A percentile compares a stretch with the other conserved stretches of the same genome.
These are phyloP conservation scores for Melinaea marsaeus DNA, from an alignment of 2,888 invertebrate genomes.

Conservation along the genomic window DNA sequence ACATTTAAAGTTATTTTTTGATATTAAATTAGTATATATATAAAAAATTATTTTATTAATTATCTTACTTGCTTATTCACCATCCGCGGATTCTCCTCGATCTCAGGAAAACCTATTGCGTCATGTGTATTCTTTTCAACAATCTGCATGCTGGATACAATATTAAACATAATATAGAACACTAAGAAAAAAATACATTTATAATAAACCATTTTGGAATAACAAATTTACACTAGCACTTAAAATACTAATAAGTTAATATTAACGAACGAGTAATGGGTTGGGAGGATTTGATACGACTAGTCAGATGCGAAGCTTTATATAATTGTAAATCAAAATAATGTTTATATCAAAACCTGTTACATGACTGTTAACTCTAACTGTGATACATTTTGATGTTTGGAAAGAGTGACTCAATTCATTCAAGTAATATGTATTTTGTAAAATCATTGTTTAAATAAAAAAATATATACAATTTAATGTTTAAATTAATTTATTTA, in stretches of 20 bases:
- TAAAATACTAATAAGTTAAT: no score
- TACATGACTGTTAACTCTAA: background rate
- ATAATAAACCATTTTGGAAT: constrained; percentile 37
- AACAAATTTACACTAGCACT: background rate
- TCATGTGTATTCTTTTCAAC: constrained; percentile 42
- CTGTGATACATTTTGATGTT: no score
- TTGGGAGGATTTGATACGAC: constrained; percentile 40
- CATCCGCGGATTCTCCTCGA: constrained; percentile 54
- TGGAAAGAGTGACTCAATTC: no score
- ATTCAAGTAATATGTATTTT: no score
- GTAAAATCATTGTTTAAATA: no score
- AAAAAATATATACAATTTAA: no score
- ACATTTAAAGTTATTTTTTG: no score
- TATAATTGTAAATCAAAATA: constrained; percentile 33
- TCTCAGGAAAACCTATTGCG: constrained; percentile 65
- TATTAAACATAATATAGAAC: background rate
- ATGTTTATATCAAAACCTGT: constrained; percentile 5
- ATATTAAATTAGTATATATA: no score
- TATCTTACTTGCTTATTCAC: constrained; percentile 61
- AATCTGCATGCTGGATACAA: constrained; percentile 29
- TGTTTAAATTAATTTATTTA: no score
- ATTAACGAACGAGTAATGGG: constrained; percentile 29
- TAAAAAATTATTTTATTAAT: constrained; percentile 6
- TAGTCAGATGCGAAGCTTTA: constrained; percentile 42
- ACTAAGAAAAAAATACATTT: constrained; percentile 11